Evolutionary conservation across 2,113 vertebrate genomes (phyloP).

Genomic region (Falcunculus frontatus): DNA sequence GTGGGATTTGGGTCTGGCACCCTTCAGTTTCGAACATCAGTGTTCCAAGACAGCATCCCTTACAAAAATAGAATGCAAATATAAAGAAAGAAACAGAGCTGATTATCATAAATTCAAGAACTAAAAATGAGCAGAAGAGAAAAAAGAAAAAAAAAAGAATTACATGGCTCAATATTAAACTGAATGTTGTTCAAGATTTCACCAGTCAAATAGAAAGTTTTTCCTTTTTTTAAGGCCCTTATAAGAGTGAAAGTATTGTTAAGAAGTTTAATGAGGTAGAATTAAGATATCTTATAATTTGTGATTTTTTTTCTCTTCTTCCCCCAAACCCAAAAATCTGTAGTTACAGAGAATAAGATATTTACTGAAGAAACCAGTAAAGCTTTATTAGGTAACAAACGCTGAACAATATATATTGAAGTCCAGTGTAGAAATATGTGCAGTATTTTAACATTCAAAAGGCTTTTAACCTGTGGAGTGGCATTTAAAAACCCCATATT

Average conservation of each 20-base stretch:
- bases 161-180: not conserved
- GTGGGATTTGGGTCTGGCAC: constrained; percentile 7
- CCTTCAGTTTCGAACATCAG: constrained; percentile 19
- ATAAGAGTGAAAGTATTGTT: not conserved
- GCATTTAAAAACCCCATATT: not conserved
- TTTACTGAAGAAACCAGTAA: not conserved
- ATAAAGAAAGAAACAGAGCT: not conserved
- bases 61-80: not conserved
- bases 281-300: not conserved
- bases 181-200: not conserved
- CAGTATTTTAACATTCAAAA: not conserved
- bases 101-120: not conserved
- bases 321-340: not conserved
- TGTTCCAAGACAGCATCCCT: not conserved
- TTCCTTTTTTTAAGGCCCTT: not conserved
- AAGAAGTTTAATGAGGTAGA: not conserved
- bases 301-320: not conserved
- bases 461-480: not conserved
- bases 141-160: not conserved
- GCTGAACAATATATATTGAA: not conserved
- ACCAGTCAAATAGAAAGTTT: not conserved
- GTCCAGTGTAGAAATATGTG: not conserved
- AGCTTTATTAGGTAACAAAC: not conserved
- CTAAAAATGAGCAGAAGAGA: not conserved
- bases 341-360: not conserved